Base-by-base conservation (phyloP, 2,888 invertebrate species). In the Octonoba sinensis region DNA sequence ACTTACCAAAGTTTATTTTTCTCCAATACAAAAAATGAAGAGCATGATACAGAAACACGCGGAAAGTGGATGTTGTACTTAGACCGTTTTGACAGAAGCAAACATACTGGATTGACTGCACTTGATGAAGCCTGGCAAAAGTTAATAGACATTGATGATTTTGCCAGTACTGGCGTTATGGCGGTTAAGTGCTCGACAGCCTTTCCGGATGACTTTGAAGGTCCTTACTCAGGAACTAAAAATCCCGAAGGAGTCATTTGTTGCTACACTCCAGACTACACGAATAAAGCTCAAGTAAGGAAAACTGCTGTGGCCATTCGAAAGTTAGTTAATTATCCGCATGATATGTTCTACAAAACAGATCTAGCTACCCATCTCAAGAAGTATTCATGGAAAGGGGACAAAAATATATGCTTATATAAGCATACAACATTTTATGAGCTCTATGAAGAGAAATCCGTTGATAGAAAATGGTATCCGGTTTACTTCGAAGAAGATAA, bases 11-110 rank as follows among this genome's bases (percentile, higher is more conserved):
- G n/a, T n/a, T n/a, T n/a, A n/a, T n/a, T n/a, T n/a, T n/a, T n/a
- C n/a, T n/a, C n/a, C n/a, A n/a, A n/a, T n/a, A n/a, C n/a, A n/a
- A n/a, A n/a, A n/a, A n/a, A n/a, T n/a, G 47, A 47, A 15, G 65
- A 66, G 18, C 24, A 15, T 3, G 22, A 13, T 18, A 20, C 27
- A 6, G 44, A 22, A 15, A 20, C 36, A 1, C 1, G 12, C 46
- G 74, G 74, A 18, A 75, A 75, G 49, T 67, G 74, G 74, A n/a
- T 75, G n/a, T 47, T 75, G 8, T 75, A 59, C 49, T 51, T 22
- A 0, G 59, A 75, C n/a, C 18, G 36, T 3, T 47, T 15, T 27
- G 11, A 59, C 2, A 27, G n/a, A n/a, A 2, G 20, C 6, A 49
- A 22, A 15, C 15, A 8, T 15, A 57, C 13, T 20, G 57, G 59